Base-by-base conservation (phyloP, 1,140 invertebrate genomes). In the Harpegnathos saltator region DNA sequence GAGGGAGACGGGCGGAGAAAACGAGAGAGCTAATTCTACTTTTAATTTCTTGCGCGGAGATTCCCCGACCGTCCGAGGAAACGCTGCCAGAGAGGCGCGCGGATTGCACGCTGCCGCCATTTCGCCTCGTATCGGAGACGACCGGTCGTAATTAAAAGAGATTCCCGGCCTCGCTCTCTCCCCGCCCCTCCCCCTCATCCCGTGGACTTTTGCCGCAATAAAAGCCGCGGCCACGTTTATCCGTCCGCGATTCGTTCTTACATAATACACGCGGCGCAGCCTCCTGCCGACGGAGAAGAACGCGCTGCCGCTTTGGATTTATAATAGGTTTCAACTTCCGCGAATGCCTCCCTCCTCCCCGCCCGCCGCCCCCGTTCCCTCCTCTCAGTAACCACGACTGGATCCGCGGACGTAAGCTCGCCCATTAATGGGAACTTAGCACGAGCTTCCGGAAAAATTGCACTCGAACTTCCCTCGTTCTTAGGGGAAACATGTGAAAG, bases 101-200 rank as follows among this genome's bases (percentile, higher is more conserved):
- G 84, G n/a, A 83, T 87, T 71, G 52, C 61, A 48, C 78, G 14
- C 50, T 58, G 77, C 58, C 71, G 77, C 58, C 71, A 66, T 77
- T 86, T 80, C 58, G 22, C 73, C 54, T 63, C 75, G 69, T 84
- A 88, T 77, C 58, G 75, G 48, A n/a, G n/a, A n/a, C n/a, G n/a
- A 52, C 22, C 52, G n/a, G 12, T 12, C 29, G 75, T 74, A 85
- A 88, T 88, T 88, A 84, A 77, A 81, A 85, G 65, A 56, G 54
- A 87, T 87, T 72, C 26, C 72, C 81, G 68, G 73, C 65, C 50
- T 59, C n/a, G n/a, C n/a, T n/a, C n/a, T n/a, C n/a, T n/a, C n/a
- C n/a, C n/a, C n/a, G n/a, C n/a, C n/a, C n/a, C n/a, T n/a, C n/a
- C n/a, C n/a, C n/a, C n/a, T n/a, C n/a, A n/a, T n/a, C n/a, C 29